These are phyloP conservation scores for Cranoglanis bouderius DNA, from an alignment of 2,113 vertebrate genomes.

Conservation along the genomic window DNA sequence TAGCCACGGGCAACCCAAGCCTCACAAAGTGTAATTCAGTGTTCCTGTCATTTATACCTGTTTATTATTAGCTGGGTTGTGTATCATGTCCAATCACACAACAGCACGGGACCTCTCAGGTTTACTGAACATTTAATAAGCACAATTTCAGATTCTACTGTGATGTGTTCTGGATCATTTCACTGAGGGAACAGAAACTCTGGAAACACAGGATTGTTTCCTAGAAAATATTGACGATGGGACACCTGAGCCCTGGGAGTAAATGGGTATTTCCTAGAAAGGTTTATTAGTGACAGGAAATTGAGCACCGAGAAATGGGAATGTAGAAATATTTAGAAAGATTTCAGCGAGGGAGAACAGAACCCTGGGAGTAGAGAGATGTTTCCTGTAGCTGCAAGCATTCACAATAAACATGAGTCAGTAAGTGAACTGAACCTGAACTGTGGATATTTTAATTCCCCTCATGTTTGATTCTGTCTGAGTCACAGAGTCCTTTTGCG, in stretches of 20 bases:
- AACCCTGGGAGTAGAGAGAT: background rate
- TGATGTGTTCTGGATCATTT: background rate
- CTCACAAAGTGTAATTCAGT: background rate
- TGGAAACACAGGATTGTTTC: background rate
- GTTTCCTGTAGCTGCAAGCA: background rate
- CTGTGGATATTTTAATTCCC: too few species aligned
- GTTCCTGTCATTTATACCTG: constrained; percentile 11
- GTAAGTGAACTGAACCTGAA: background rate
- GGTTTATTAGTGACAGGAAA: background rate
- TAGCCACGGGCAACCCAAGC: background rate
- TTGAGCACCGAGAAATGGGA: background rate
- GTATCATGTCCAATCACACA: background rate
- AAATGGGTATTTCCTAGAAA: background rate
- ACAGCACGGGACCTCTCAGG: background rate
- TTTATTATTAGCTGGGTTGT: background rate
- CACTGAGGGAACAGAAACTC: background rate
- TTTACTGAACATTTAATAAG: too few species aligned
- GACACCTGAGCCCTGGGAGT: background rate
- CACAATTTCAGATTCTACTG: background rate
- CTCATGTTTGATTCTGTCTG: too few species aligned
- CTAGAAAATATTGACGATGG: background rate
- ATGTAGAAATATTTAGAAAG: background rate
- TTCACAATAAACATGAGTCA: background rate
- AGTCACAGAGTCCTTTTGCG: too few species aligned
- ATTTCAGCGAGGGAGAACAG: background rate